Evolutionary conservation across 2,797 vertebrate genomes (phyloP), one percentile per base, ranked within the genome.

Genomic region (Knipowitschia caucasica): DNA sequence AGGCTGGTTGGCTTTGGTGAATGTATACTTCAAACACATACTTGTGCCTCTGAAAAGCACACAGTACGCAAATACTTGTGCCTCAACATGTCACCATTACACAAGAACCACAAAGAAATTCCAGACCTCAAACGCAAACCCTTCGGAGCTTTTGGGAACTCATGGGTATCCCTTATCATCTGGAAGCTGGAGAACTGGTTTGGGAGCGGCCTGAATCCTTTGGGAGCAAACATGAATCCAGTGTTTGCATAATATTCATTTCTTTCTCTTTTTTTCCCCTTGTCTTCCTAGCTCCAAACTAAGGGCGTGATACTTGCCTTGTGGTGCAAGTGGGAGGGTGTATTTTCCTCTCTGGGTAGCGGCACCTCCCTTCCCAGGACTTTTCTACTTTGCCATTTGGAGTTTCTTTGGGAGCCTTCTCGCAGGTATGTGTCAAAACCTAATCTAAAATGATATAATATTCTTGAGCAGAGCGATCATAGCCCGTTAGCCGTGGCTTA

Each of bases 391-490:
- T 51, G 21, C 20, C 4, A 53, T 29, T 65, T 12, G 0, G 43
- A 7, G 59, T 63, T 26, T 27, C 12, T 40, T 21, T 21, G 56
- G 38, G 17, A 69, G 6, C 10, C 58, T 55, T 57, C 47, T 25
- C 53, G 47, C 65, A 77, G 79, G 84, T 86, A 80, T 69, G 80
- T 61, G 18, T 40, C 8, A 1, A 4, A 57, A 3, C 20, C 26
- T 46, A 12, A 25, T 29, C 53, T 25, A 18, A 25, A 4, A 17
- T 1, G 44, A 51, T 15, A 23, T 20, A 53, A 31, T 11, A 24
- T 24, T 1, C 26, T n/a, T 4, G 12, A 64, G 21, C 44, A 26
- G 23, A 14, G 12, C 43, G 17, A 30, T 4, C 53, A 57, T 18
- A 42, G 49, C n/a, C 65, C 44, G 40, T 71, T 67, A 57, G 17